Evolutionary conservation across 1,140 invertebrate genomes (phyloP).

Genomic region (Apis florea): DNA sequence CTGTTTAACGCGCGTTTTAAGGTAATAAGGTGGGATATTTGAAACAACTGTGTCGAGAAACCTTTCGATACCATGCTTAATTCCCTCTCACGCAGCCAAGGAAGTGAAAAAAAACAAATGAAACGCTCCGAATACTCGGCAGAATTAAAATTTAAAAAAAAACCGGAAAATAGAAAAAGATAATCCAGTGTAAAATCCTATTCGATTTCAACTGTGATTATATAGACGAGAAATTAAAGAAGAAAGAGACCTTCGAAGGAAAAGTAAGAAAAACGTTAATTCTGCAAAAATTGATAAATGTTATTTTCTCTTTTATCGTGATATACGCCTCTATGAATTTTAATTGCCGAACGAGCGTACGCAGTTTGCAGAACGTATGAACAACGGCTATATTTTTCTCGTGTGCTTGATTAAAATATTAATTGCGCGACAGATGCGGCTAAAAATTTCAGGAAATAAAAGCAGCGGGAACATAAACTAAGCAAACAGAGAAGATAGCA

Average conservation of each 20-base stretch:
- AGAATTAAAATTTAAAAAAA: too few relatives aligned
- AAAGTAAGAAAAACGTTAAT: constrained; percentile 18
- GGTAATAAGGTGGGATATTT: not conserved
- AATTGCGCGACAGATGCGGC: constrained; percentile 43
- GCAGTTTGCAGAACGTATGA: constrained; percentile 24
- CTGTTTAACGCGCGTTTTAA: constrained; percentile 1
- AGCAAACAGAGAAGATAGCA: constrained; percentile 19
- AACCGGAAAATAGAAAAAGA: too few relatives aligned
- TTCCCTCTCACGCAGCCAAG: not conserved
- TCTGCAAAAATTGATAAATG: too few relatives aligned
- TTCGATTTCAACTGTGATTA: not conserved
- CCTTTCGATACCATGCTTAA: not conserved
- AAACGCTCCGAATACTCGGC: not conserved
- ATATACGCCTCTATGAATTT: constrained; percentile 49
- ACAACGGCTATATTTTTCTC: constrained; percentile 29
- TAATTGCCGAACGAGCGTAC: constrained; percentile 38
- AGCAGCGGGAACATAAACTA: too few relatives aligned
- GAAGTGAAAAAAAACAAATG: not conserved
- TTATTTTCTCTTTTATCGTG: not conserved
- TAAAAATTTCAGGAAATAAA: constrained; percentile 43
- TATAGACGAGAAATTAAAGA: not conserved
- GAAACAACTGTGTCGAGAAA: constrained; percentile 15
- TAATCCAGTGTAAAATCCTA: too few relatives aligned
- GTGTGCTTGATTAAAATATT: constrained; percentile 54
- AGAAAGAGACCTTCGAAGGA: not conserved